Base-by-base conservation (phyloP, 2,888 invertebrate genomes). In the Frankliniella fusca region DNA sequence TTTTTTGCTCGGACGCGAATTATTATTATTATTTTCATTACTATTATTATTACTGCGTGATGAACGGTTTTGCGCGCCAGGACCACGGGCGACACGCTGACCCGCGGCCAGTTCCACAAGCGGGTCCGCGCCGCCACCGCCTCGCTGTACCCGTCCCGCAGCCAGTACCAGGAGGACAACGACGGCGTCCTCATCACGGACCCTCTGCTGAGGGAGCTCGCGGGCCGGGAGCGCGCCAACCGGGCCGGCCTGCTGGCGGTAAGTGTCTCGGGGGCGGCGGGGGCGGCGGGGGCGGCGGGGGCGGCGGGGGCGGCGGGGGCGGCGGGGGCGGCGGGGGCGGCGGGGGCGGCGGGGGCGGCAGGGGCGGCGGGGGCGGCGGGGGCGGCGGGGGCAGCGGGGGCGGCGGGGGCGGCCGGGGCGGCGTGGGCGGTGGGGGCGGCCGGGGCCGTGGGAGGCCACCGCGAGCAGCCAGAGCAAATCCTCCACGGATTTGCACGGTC, bases 221-320 rank as follows among this genome's bases (percentile, higher is more conserved):
- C 94, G 8, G 86, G 91, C 1, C 91, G 96, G 48, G 96, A 96
- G 87, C 89, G 92, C 81, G 90, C 92, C 0, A 96, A 96, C 86
- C 90, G 93, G 85, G 90, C 92, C 84, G 94, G 94, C 49, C 91
- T 92, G 84, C 87, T 95, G 85, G 93, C 94, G 87, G 93, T 93
- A 86, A 87, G 86, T 83, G 54, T 18, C n/a, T 11, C 15, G 18
- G 61, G 18, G 11, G 54, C n/a, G n/a, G 48, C 80, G 15, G 27
- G 49, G 38, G n/a, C 80, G 80, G 80, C 12, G 48, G 50, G 49
- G n/a, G n/a, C 38, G 27, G 3, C 80, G 12, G 23, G 48, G 28
- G n/a, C 80, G 80, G 80, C 10, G 38, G 49, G n/a, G n/a, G n/a
- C n/a, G n/a, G n/a, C n/a, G n/a, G n/a, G n/a, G n/a, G n/a, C n/a